Evolutionary conservation across 2,797 vertebrate species (phyloP), one percentile per base, ranked within the genome.

Genomic region (Parotocinclus haroldoi): DNA sequence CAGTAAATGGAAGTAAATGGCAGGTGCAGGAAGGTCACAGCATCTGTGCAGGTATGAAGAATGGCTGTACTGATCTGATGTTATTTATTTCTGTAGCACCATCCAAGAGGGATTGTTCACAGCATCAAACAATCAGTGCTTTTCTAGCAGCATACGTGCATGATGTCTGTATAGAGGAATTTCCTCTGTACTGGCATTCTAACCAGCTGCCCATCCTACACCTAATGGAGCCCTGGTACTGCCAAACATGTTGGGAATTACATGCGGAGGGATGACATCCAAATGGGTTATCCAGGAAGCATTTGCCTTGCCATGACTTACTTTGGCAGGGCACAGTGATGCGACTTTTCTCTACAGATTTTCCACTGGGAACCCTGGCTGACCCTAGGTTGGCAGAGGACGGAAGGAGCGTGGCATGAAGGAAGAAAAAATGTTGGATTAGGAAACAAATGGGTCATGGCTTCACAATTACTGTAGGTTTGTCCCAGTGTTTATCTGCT

Each of bases 171-270:
- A 83, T 84, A 27, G 53, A 68, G 68, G 73, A 79, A 75, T 79
- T 86, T 85, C 86, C 80, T 78, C 79, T 78, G 72, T 87, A 88
- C 82, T 88, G 85, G 86, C 83, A 91, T 90, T 88, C 82, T 87
- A 89, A 88, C 87, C 83, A 88, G 82, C 68, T 17, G 85, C 81
- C 83, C 57, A 83, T 69, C 83, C 81, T 77, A 83, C 83, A 89
- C 87, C 86, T 89, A 89, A 90, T 87, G 87, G 86, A 89, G 87
- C 83, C 66, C 76, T 76, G 67, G 82, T 80, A 82, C 82, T 90
- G 88, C 89, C 89, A 90, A 79, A 75, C 72, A 78, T 73, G 82
- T 78, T 76, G 86, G 88, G 88, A 88, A 89, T 91, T 89, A 88
- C 83, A 88, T 83, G 85, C 84, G 82, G 58, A 86, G 88, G 85